Evolutionary conservation across 1,140 invertebrate genomes (phyloP), one percentile per base, ranked within the genome.

Genomic region (Theocolax elegans): DNA sequence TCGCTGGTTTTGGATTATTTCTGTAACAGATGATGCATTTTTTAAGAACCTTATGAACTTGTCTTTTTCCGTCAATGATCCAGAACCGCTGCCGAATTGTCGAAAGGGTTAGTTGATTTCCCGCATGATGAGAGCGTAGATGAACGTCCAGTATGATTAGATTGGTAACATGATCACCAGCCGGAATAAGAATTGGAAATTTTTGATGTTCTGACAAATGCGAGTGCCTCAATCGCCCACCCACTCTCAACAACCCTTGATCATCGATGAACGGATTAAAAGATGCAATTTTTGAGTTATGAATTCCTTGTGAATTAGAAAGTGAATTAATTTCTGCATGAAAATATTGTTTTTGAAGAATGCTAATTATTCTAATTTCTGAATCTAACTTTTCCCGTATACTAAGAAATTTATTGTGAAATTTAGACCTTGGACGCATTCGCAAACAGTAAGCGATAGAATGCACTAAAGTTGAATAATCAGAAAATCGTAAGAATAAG

Each of bases 141-240:
- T 72, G 71, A 27, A 35, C 21, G 1, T 68, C 42, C 10, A n/a
- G 2, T 19, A 72, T 64, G 35, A 72, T 63, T 35, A 77, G 49
- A 19, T 58, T 67, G 0, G 71, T 72, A 12, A 76, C 69, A 25
- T 69, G 56, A 72, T 75, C 44, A n/a, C 71, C 59, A 4, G n/a
- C 35, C 13, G 78, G 78, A 25, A 85, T 71, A 31, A 86, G 62
- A 19, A 83, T 77, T 2, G 82, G 82, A 74, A 81, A 74, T 53
- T 79, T 80, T 40, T 72, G 59, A 29, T 78, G 68, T 63, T 77
- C 59, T 6, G 74, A 48, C 10, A 84, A 48, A 17, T 74, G 44
- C 3, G 77, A n/a, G 48, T 82, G 67, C 19, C 58, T 29, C 15
- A 86, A 67, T 35, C 83, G 35, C 10, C 84, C 83, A n/a, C 81